Evolutionary conservation across 1,140 invertebrate genomes (phyloP), one percentile per base, ranked within the genome.

Genomic region (Eumeta japonica): DNA sequence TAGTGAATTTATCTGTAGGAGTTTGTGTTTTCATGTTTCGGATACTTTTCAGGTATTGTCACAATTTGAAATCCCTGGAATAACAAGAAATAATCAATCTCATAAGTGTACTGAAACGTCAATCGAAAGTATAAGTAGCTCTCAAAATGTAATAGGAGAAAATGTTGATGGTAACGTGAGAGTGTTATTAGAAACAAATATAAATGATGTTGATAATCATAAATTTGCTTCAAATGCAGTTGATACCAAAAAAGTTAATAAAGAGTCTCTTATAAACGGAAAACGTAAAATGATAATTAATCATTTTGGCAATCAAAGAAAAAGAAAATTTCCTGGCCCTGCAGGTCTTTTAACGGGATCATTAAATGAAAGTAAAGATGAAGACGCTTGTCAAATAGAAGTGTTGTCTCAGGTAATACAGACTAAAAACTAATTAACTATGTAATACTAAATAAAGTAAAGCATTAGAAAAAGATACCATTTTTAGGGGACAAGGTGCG

Each of bases 301-400:
- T 15, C 52, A 66, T 50, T 73, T 73, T 46, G 54, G 66, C 53
- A 53, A 62, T 10, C 58, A 59, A 39, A 63, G 37, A 28, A 70
- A 73, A 51, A 53, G 68, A 44, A 73, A 70, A 37, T 73, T 73
- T 42, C 68, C 68, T 10, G 68, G 68, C 1, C 68, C 68, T 14
- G 68, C 68, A 35, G 68, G 68, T 2, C 44, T 73, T 11, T 47
- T 71, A 14, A 58, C 52, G 27, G 56, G 57, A 24, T 49, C 37
- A 18, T 46, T 68, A 34, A 43, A 62, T 38, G 53, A 62, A 16
- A 55, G 51, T 28, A 51, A 56, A 34, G 55, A 70, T 50, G 56
- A 71, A 33, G 43, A 33, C 40, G 46, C 62, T 33, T 54, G 55
- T 40, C 55, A 62, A 14, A 51, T 73, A 14, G 66, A 71, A 39